Base-by-base conservation (phyloP, 64 coral and sea anemone species). In the Montipora cactus region DNA sequence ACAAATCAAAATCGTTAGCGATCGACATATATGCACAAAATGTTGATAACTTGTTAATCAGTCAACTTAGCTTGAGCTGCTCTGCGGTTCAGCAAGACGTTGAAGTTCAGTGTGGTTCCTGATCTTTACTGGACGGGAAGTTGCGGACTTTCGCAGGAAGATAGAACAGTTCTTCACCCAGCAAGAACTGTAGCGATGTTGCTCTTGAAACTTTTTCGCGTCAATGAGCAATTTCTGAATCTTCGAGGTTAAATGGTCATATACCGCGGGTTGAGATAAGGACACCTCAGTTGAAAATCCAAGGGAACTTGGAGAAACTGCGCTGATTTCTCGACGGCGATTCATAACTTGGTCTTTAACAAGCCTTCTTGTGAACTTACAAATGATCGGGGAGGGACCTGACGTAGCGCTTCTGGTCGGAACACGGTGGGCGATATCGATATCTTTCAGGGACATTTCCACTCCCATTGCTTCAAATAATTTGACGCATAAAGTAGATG, bases 121-220 rank as follows among this genome's bases (percentile, higher is more conserved):
- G 61, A 64, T 64, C 61, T 12, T 64, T 16, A 15, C 61, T 64
- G 61, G 61, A 64, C 61, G 61, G 61, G 81, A 84, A 20, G 55
- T 57, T 84, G 81, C 14, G 49, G 81, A 59, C 47, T 53, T 84
- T 52, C 67, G 77, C 50, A 88, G 58, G 72, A 49, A 87, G 67
- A 93, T 74, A 64, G 61, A 70, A 18, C 74, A 93, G 62, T 87
- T 93, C 67, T 93, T 93, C 77, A 75, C 87, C 91, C 91, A 93
- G 83, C 75, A 80, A 87, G 88, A 93, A 37, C 52, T 68, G 83
- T 93, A 87, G 44, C 70, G 77, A 68, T 79, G 83, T 87, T 93
- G 80, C 66, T 93, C 87, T 62, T 87, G 91, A 68, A 93, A 93
- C 73, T 74, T 75, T 70, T 87, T 93, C 28, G 83, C 75, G 59